Evolutionary conservation across 2,888 invertebrate genomes (phyloP).

Genomic region (Melipona beecheii): DNA sequence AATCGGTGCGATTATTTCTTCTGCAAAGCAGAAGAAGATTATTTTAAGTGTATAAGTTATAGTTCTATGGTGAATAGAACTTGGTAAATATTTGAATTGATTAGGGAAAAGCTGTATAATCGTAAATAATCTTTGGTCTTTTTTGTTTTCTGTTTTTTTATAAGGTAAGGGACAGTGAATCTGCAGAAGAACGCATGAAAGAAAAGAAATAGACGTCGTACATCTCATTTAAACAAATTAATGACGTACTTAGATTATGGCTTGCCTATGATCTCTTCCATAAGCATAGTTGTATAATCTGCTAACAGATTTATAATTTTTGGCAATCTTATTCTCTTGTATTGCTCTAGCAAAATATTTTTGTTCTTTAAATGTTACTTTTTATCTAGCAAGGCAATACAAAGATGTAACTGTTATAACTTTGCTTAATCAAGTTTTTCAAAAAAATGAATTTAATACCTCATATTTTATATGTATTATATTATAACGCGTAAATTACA

Average conservation of each 20-base stretch:
- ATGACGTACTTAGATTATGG: slow-evolving; percentile 72
- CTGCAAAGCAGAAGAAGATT: slow-evolving; percentile 62
- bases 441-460: slow-evolving; percentile 59
- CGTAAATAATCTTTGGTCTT: slow-evolving; percentile 34
- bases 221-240: slow-evolving; percentile 49
- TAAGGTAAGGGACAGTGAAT: slow-evolving; percentile 37
- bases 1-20: slow-evolving; percentile 68
- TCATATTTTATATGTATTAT: slow-evolving; percentile 64
- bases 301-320: slow-evolving; percentile 62
- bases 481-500: slow-evolving; percentile 37
- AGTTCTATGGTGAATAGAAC: slow-evolving; percentile 56
- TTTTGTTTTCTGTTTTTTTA: slow-evolving; percentile 12
- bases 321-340: slow-evolving; percentile 58
- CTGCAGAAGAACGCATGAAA: slow-evolving; percentile 27
- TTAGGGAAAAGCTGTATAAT: slow-evolving; percentile 52
- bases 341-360: slow-evolving; percentile 55
- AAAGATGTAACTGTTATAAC: slow-evolving; percentile 63
- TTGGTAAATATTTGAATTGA: slow-evolving; percentile 53
- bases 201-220: slow-evolving; percentile 42
- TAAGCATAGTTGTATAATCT: slow-evolving; percentile 70
- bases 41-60: slow-evolving; percentile 68
- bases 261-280: slow-evolving; percentile 71
- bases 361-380: slow-evolving; percentile 51
- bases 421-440: slow-evolving; percentile 60
- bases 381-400: slow-evolving; percentile 59